Base-by-base conservation (phyloP, 2,113 vertebrate genomes). In the Cromileptes altivelis region DNA sequence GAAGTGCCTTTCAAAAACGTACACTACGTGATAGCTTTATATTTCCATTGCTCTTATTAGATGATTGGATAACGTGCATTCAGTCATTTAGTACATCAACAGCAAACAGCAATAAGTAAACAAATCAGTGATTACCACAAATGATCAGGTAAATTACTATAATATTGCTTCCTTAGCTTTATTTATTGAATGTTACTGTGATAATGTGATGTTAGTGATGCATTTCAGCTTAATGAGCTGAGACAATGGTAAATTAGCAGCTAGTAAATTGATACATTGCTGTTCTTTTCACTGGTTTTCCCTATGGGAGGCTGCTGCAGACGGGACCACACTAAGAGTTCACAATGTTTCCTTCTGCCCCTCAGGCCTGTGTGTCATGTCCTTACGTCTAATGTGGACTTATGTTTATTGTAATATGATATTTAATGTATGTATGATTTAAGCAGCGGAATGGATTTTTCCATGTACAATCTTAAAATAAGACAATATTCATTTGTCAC, bases 221-320 rank as follows among this genome's bases (percentile, higher is more conserved):
- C 87, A 84, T 84, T 84, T 83, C 37, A 75, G 64, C 80, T 58
- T 92, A 92, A 92, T 90, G 84, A 88, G 84, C 82, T 91, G 89
- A 82, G 84, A 86, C 82, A 82, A 85, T 64, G 56, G 74, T 88
- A 75, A 92, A 92, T 91, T 88, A 91, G 92, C 73, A 60, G 78
- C 63, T 50, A 55, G 69, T 75, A 79, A 89, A 92, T 90, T 88
- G 82, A 92, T 91, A 92, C 78, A 91, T 91, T 75, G 63, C 75
- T 83, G 61, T 83, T 90, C 67, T 90, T 79, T 80, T 83, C 78
- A 70, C 64, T 64, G 82, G 62, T 76, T 84, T 80, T 84, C 78
- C 85, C 79, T 10, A 6, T 70, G 81, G 90, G 85, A 90, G 27
- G 49, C 79, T 53, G 70, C 58, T 47, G 73, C 82, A 78, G 56